Evolutionary conservation across 2,113 vertebrate genomes (phyloP).

Genomic region (Pleuronectes platessa): DNA sequence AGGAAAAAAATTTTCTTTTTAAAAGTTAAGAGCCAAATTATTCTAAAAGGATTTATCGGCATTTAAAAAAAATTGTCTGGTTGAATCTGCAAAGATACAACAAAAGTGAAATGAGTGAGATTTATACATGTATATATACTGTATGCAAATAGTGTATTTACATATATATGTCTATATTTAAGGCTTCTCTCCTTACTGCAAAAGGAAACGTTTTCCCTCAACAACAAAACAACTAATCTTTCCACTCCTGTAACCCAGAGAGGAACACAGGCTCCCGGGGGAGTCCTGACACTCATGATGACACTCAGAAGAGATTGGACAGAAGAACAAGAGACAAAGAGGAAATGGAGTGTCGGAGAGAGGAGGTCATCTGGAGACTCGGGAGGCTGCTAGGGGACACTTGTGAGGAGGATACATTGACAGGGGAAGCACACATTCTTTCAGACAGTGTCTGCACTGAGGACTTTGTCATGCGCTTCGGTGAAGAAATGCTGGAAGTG

Average conservation of each 20-base stretch:
- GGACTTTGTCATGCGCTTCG: conserved; percentile 81
- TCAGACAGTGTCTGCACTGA: conserved; percentile 84
- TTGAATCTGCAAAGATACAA: background rate
- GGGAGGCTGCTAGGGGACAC: conserved; percentile 68
- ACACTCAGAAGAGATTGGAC: conserved; percentile 9
- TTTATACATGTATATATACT: too few relatives aligned
- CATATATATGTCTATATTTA: too few relatives aligned
- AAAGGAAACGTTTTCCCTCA: too few relatives aligned
- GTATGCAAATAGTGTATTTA: too few relatives aligned
- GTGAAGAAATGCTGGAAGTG: conserved; percentile 76
- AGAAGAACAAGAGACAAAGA: conserved; percentile 23
- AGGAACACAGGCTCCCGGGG: background rate
- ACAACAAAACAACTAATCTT: background rate
- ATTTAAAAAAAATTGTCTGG: too few relatives aligned
- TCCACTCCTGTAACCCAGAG: conserved; percentile 41
- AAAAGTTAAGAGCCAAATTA: background rate
- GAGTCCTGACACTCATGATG: conserved; percentile 4
- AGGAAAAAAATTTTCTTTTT: background rate
- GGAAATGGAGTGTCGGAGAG: conserved; percentile 56
- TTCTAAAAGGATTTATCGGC: background rate
- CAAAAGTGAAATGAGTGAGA: background rate
- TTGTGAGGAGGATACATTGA: conserved; percentile 17
- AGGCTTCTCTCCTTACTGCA: too few relatives aligned
- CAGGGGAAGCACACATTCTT: conserved; percentile 40
- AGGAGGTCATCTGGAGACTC: conserved; percentile 77